phyloP scores from a whole-genome alignment of 1,140 invertebrate species.

The Nebria ingens region DNA sequence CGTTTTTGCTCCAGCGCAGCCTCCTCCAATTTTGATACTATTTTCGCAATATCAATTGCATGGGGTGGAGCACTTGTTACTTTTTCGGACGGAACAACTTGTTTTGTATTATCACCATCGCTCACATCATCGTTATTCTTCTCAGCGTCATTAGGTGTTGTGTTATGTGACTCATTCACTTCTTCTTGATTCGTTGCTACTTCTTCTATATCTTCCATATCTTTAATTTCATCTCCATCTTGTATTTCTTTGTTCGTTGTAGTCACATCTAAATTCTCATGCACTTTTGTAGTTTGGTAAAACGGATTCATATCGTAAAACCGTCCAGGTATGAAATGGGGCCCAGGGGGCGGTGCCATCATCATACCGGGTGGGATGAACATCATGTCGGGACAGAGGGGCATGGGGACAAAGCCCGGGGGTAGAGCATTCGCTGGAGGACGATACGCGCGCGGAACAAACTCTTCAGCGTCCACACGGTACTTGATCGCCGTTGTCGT shows the following conservation, averaged over 20 bases:
- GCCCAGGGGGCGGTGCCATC: background rate
- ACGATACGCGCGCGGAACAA: conserved; percentile 26
- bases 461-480: conserved; percentile 29
- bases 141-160: background rate
- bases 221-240: too few species aligned
- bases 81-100: background rate
- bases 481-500: background rate
- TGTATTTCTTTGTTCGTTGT: background rate
- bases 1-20: conserved; percentile 29
- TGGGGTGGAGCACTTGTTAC: too few species aligned
- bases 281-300: too few species aligned
- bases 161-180: too few species aligned
- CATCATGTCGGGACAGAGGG: background rate
- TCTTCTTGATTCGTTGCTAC: too few species aligned
- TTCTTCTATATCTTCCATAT: too few species aligned
- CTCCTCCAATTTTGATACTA: conserved; percentile 32
- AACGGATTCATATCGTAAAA: too few species aligned
- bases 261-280: too few species aligned
- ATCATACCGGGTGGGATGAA: background rate
- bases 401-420: conserved; percentile 24
- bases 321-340: too few species aligned
- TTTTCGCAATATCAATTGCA: conserved; percentile 30
- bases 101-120: too few species aligned
- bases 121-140: background rate
- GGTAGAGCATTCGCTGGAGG: conserved; percentile 18